A percentile compares a stretch with the other conserved stretches of the same genome.
These are phyloP conservation scores for Aspidoscelis tigris DNA, from an alignment of 2,113 vertebrate species.

Conservation along the genomic window DNA sequence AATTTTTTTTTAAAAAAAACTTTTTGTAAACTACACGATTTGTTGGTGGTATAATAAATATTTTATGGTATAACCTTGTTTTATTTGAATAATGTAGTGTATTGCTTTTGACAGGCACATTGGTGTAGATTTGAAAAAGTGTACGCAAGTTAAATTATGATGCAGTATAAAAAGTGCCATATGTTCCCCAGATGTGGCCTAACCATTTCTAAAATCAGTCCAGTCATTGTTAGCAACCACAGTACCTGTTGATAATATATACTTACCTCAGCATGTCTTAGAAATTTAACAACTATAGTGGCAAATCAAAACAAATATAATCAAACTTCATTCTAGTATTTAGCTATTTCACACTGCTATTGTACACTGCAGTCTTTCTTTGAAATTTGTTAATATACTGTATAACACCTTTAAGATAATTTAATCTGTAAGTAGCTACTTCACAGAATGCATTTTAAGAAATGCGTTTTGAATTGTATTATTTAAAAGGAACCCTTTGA, in stretches of 20 bases:
- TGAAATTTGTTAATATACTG: not conserved
- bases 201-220: not conserved
- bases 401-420: not conserved
- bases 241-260: not conserved
- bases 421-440: not conserved
- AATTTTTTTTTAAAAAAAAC: not conserved
- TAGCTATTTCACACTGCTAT: not conserved
- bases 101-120: not conserved
- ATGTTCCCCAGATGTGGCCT: not conserved
- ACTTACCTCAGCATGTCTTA: not conserved
- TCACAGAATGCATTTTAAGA: not conserved
- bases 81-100: not conserved
- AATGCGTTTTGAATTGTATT: constrained; percentile 22
- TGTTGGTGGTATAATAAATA: no score
- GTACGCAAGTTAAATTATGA: not conserved
- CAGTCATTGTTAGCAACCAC: not conserved
- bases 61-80: no score
- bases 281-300: not conserved
- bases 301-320: not conserved
- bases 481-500: not conserved
- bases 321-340: not conserved
- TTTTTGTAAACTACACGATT: not conserved
- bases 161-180: not conserved
- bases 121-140: not conserved
- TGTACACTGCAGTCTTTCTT: not conserved